Evolutionary conservation across 2,797 vertebrate genomes (phyloP).

Genomic region (Hydrophis major): DNA sequence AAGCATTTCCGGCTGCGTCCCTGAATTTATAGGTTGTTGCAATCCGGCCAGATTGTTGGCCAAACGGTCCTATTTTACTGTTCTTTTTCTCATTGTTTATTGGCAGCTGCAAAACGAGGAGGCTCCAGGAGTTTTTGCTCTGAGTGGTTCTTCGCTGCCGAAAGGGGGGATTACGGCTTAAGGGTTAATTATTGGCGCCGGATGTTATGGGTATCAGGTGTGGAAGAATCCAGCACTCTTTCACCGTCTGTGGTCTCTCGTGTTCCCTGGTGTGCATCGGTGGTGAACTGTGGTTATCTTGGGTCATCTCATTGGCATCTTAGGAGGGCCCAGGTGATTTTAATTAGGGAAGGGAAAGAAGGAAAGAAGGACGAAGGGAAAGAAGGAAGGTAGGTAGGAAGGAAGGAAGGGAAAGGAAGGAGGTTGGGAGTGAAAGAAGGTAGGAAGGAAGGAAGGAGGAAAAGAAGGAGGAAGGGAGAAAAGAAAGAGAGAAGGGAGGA

Average conservation of each 20-base stretch:
- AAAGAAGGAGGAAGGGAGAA: too few species aligned
- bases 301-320: background rate
- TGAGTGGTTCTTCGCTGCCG: background rate
- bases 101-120: background rate
- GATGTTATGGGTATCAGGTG: background rate
- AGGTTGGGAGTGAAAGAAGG: too few species aligned
- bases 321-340: background rate
- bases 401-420: too few species aligned
- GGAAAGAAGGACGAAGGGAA: too few species aligned
- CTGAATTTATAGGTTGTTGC: conserved; percentile 1
- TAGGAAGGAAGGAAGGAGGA: too few species aligned
- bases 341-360: background rate
- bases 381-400: too few species aligned
- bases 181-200: background rate
- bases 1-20: background rate
- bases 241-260: background rate
- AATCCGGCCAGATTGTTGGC: background rate
- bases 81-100: background rate
- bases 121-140: background rate
- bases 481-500: too few species aligned
- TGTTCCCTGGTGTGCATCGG: background rate
- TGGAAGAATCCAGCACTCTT: background rate
- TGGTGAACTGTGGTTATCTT: background rate
- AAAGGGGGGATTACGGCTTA: background rate
- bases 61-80: background rate